Base-by-base conservation (phyloP, 2,888 invertebrate species). In the Cordylochernes scorpioides region DNA sequence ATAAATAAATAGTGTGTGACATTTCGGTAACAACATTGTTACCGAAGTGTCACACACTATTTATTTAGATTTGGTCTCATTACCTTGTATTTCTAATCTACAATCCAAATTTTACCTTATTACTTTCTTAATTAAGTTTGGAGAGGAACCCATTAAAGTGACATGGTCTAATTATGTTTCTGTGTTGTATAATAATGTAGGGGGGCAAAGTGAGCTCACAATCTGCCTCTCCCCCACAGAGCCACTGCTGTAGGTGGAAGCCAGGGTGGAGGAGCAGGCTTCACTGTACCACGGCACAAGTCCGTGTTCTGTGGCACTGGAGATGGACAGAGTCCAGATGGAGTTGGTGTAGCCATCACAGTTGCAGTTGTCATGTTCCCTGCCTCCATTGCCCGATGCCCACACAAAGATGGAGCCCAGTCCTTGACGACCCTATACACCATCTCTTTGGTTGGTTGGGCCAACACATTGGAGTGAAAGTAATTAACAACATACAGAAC, bases 341-440 rank as follows among this genome's bases (percentile, higher is more conserved):
- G 84, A 84, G 59, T 94, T 97, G 30, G 94, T 94, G 57, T 97
- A 97, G 15, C 94, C 94, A 55, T 97, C 97, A 57, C 94, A 97
- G 55, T 94, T 94, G 58, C 97, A 97, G 54, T 86, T 88, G 53
- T 88, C 88, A 45, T 74, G 68, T 48, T 88, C 82, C 25, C 82
- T 63, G 1, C 94, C 91, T 3, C 94, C 94, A 55, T 97, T 97
- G 24, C 94, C 94, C 1, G 86, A 88, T 1, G 94, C 94, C 94
- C 94, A 97, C 2, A 97, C 77, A 58, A 91, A 97, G 45, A 97
- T 94, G 10, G 88, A 91, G 3, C 43, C 43, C 6, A 36, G 24
- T 3, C 43, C 43, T 25, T 28, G 25, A 6, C 43, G 35, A 2
- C 43, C 43, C 33, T 38, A 17, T 18, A n/a, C 15, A 14, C 3